Evolutionary conservation across 2,888 invertebrate genomes (phyloP), one percentile per base, ranked within the genome.

Genomic region (Zele albiditarsus): DNA sequence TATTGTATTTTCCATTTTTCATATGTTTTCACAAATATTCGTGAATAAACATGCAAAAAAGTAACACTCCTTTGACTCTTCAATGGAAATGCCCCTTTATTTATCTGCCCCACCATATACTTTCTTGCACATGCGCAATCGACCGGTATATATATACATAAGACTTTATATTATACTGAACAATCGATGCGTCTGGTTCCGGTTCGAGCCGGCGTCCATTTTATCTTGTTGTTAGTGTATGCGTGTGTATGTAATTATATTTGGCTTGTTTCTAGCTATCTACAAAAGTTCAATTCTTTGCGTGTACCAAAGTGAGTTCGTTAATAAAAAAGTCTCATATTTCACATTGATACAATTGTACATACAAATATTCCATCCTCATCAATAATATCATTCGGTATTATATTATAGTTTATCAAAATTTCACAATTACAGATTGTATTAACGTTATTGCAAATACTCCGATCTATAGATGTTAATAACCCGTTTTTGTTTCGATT

Each of bases 161-260:
- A 6, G 8, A 53, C 20, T 38, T 38, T 38, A 12, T 38, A 1
- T 12, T 38, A 12, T 38, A 38, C 38, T 4, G 20, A 75, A 79
- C 81, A 86, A 84, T 87, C 85, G 85, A 87, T 86, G 84, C 82
- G 85, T 81, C 83, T 84, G 81, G 84, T 87, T 87, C 87, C 87
- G 85, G 82, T 77, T 16, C 3, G 4, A 79, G 76, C 84, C 87
- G 85, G 86, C 87, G 84, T 87, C 88, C 88, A 87, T 87, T 87
- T 87, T 87, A 81, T 81, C 82, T 82, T 80, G 80, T 79, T 62
- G 28, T 46, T 49, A 33, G 27, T 71, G 58, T 70, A n/a, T 71
- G 69, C 49, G 38, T 38, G 28, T 66, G 67, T 67, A 58, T 66
- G 49, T 42, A 31, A 33, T 42, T 28, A 57, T 49, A 66, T 38